Percentiles rank a stretch among this genome's conserved stretches.
phyloP scores from a whole-genome alignment of 2,888 invertebrate genomes.

The Laspeyria flexula region DNA sequence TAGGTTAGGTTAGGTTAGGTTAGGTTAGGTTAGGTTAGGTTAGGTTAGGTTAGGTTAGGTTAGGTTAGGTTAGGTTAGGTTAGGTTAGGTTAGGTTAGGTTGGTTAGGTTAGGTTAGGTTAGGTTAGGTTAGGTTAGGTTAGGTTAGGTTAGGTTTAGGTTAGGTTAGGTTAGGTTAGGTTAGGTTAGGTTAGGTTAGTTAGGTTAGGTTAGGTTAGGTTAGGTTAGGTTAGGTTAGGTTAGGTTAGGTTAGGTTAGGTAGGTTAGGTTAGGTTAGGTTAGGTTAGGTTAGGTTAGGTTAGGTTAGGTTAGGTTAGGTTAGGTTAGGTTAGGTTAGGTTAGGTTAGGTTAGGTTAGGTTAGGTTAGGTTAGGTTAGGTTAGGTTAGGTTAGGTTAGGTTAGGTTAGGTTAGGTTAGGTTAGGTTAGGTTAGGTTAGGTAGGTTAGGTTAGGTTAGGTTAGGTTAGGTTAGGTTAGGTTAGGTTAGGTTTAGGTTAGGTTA shows the following conservation, averaged over 20 bases:
- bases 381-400: constrained; percentile 3
- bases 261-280: constrained; percentile 3
- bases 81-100: constrained; percentile 3
- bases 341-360: constrained; percentile 3
- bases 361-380: constrained; percentile 3
- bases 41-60: constrained; percentile 1
- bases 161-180: neutral
- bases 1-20: constrained; percentile 1
- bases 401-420: constrained; percentile 3
- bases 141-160: neutral
- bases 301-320: constrained; percentile 3
- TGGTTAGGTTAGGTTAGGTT: constrained; percentile 3
- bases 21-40: constrained; percentile 1
- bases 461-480: constrained; percentile 3
- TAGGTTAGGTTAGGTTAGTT: neutral
- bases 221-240: constrained; percentile 3
- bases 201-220: neutral
- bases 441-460: constrained; percentile 3
- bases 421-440: too few relatives aligned
- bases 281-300: constrained; percentile 3
- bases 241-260: constrained; percentile 3
- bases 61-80: constrained; percentile 3
- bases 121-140: constrained; percentile 3
- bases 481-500: constrained; percentile 1
- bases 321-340: constrained; percentile 3